phyloP scores from a whole-genome alignment of 37 sponge, comb jelly and placozoan genomes.

The Halichondria panicea region DNA sequence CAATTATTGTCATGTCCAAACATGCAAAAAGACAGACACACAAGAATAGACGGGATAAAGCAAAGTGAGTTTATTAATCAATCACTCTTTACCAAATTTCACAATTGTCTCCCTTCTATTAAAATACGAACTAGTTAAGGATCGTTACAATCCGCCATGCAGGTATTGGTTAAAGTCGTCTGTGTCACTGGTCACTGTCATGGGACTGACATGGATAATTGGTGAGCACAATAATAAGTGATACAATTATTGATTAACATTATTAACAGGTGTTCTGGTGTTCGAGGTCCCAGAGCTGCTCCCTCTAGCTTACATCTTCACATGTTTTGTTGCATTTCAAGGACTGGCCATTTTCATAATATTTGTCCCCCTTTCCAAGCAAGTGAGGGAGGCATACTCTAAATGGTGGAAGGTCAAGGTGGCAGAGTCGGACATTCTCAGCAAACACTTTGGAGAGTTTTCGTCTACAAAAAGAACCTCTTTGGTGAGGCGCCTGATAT shows the following conservation, averaged over 20 bases:
- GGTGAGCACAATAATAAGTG: no score
- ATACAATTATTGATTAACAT: no score
- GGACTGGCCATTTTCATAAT: slow-evolving; percentile 47
- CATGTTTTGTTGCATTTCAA: slow-evolving; percentile 45
- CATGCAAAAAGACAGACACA: slow-evolving; percentile 9
- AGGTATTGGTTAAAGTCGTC: slow-evolving; percentile 56
- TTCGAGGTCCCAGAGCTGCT: slow-evolving; percentile 20
- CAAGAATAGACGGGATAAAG: background rate
- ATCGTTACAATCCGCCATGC: background rate
- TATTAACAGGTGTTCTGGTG: slow-evolving; percentile 16
- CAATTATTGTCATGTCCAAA: slow-evolving; percentile 38
- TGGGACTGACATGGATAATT: slow-evolving; percentile 66
- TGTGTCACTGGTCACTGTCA: slow-evolving; percentile 44
- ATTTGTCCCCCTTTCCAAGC: slow-evolving; percentile 41
- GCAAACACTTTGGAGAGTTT: slow-evolving; percentile 27
- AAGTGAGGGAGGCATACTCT: slow-evolving; percentile 29
- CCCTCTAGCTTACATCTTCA: slow-evolving; percentile 34
- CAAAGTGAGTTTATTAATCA: background rate
- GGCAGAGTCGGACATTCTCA: slow-evolving; percentile 29
- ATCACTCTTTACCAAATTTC: background rate
- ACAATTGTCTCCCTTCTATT: no score
- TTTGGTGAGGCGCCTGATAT: no score
- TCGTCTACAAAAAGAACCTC: no score
- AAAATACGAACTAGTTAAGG: no score
- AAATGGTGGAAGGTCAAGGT: slow-evolving; percentile 56